Evolutionary conservation across 2,888 invertebrate species (phyloP).

Genomic region (Xylota segnis): DNA sequence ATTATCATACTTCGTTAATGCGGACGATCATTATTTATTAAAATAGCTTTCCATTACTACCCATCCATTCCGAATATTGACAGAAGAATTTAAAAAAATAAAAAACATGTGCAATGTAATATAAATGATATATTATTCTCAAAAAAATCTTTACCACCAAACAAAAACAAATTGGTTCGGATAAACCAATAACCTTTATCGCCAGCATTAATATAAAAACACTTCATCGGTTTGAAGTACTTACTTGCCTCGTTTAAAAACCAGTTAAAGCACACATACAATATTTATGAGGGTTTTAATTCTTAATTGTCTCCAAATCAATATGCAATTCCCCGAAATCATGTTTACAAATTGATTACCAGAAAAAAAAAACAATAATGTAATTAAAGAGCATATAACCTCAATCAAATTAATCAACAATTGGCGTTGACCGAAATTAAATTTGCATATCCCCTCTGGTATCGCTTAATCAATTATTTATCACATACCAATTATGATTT

Average conservation of each 20-base stretch:
- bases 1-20: too few relatives aligned
- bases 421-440: background rate
- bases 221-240: background rate
- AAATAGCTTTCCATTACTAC: too few relatives aligned
- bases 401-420: background rate
- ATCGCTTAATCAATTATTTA: slow-evolving; percentile 8
- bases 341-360: background rate
- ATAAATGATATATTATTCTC: background rate
- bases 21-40: too few relatives aligned
- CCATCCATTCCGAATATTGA: too few relatives aligned
- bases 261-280: too few relatives aligned
- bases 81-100: too few relatives aligned
- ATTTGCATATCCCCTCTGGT: background rate
- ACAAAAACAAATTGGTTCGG: background rate
- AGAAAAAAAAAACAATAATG: background rate
- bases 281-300: too few relatives aligned
- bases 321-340: background rate
- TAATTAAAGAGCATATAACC: background rate
- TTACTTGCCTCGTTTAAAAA: too few relatives aligned
- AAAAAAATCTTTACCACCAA: background rate
- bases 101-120: too few relatives aligned
- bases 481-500: background rate
- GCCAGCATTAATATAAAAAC: background rate
- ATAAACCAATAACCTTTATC: background rate
- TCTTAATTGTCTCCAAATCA: background rate